Evolutionary conservation across 2,888 invertebrate genomes (phyloP).

Genomic region (Onchidella celtica): DNA sequence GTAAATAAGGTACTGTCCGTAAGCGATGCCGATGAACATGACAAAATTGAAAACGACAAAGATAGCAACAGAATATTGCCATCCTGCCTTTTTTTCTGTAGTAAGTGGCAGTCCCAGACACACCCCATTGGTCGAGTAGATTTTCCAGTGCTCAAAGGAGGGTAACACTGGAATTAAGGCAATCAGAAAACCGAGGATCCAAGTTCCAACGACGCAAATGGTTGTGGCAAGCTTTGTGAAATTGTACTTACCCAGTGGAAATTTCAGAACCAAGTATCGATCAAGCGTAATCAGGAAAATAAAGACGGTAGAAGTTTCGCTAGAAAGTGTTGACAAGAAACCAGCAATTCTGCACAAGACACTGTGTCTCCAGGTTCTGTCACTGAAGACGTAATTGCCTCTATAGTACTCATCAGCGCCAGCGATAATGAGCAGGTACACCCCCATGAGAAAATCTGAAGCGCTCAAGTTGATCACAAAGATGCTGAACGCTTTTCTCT

Average conservation of each 20-base stretch:
- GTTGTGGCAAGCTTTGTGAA: slow-evolving; percentile 63
- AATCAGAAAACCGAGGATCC: slow-evolving; percentile 66
- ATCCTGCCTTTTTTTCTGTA: slow-evolving; percentile 73
- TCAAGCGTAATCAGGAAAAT: slow-evolving; percentile 85
- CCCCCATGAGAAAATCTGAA: slow-evolving; percentile 63
- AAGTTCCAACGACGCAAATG: slow-evolving; percentile 59
- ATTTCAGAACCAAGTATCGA: slow-evolving; percentile 84
- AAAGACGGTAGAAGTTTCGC: slow-evolving; percentile 84
- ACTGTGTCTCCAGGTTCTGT: slow-evolving; percentile 60
- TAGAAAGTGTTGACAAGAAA: slow-evolving; percentile 78
- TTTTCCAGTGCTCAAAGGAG: slow-evolving; percentile 30
- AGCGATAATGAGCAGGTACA: slow-evolving; percentile 62
- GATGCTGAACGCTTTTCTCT: slow-evolving; percentile 37
- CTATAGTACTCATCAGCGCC: slow-evolving; percentile 59
- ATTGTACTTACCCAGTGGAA: slow-evolving; percentile 80
- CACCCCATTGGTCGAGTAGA: slow-evolving; percentile 61
- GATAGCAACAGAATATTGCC: slow-evolving; percentile 76
- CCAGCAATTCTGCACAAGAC: slow-evolving; percentile 60
- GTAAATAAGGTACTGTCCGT: slow-evolving; percentile 76
- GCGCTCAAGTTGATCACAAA: slow-evolving; percentile 34
- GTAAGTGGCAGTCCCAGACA: slow-evolving; percentile 78
- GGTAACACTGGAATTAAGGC: slow-evolving; percentile 73
- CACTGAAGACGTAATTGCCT: slow-evolving; percentile 61
- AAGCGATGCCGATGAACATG: slow-evolving; percentile 71
- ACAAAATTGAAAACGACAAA: slow-evolving; percentile 75